Conservation (phyloP, 2,888 invertebrate genomes). For the Ectobius pallidus region DNA sequence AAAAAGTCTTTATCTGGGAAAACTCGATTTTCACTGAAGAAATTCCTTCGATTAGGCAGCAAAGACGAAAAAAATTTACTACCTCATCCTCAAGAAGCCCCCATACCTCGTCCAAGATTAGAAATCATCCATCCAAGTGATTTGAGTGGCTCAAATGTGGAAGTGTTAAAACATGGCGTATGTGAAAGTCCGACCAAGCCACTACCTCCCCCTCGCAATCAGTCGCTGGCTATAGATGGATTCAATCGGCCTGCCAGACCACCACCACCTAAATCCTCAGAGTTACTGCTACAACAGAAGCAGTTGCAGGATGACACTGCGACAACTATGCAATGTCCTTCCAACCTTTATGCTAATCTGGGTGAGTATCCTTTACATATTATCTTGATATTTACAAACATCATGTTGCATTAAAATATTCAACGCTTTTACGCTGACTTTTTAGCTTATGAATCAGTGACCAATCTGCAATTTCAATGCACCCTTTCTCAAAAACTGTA, state of each 20-base stretch:
- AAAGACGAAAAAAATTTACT: slow-evolving; percentile 58
- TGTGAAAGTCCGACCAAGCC: slow-evolving; percentile 62
- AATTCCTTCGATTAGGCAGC: slow-evolving; percentile 75
- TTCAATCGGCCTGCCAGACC: slow-evolving; percentile 68
- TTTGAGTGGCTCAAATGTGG: slow-evolving; percentile 79
- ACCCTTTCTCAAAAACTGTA: too few relatives aligned
- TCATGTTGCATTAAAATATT: background rate
- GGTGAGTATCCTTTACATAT: slow-evolving; percentile 45
- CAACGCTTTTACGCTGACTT: too few relatives aligned
- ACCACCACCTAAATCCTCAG: slow-evolving; percentile 67
- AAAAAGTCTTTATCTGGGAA: slow-evolving; percentile 69
- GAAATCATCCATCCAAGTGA: slow-evolving; percentile 90
- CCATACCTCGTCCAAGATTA: slow-evolving; percentile 73
- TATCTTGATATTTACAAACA: background rate
- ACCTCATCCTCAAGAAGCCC: slow-evolving; percentile 50
- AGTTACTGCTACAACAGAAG: slow-evolving; percentile 40
- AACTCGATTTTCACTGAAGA: slow-evolving; percentile 80
- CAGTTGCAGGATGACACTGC: slow-evolving; percentile 16
- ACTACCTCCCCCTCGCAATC: slow-evolving; percentile 78
- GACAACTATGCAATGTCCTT: slow-evolving; percentile 47
- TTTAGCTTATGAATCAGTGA: too few relatives aligned
- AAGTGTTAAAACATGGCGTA: slow-evolving; percentile 62
- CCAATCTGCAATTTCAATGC: too few relatives aligned
- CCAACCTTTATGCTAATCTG: slow-evolving; percentile 47
- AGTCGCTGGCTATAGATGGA: slow-evolving; percentile 57